These are phyloP conservation scores for Bursaphelenchus okinawaensis DNA, from an alignment of 2,888 invertebrate genomes.

Conservation along the genomic window DNA sequence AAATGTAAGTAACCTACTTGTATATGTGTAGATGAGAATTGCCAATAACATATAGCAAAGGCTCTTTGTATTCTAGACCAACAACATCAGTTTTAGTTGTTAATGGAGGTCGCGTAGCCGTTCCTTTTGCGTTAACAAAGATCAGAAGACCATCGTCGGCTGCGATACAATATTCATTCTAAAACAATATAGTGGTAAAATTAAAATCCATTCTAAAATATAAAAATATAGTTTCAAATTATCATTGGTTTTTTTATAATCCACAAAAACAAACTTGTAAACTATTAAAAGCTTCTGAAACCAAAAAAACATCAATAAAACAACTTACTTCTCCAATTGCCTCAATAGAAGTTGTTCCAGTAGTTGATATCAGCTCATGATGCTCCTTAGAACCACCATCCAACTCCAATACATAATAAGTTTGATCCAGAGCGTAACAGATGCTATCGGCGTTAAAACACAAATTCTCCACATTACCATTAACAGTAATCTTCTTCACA, in stretches of 20 bases:
- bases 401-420: not conserved
- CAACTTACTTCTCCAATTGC: not conserved
- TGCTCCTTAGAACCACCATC: not conserved
- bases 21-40: not conserved
- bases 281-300: too few relatives aligned
- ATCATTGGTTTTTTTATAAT: too few relatives aligned
- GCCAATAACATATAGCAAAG: not conserved
- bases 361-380: not conserved
- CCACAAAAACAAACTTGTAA: too few relatives aligned
- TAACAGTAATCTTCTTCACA: not conserved
- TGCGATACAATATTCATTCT: not conserved
- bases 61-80: not conserved
- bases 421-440: not conserved
- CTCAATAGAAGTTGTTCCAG: not conserved
- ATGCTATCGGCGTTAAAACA: not conserved
- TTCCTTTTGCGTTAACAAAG: not conserved
- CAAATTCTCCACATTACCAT: not conserved
- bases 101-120: not conserved
- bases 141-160: not conserved
- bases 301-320: not conserved
- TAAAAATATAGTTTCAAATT: too few relatives aligned
- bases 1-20: not conserved
- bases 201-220: too few relatives aligned
- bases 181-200: too few relatives aligned
- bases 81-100: not conserved